Base-by-base conservation (phyloP, 64 coral and sea anemone species). In the Montipora cactus region DNA sequence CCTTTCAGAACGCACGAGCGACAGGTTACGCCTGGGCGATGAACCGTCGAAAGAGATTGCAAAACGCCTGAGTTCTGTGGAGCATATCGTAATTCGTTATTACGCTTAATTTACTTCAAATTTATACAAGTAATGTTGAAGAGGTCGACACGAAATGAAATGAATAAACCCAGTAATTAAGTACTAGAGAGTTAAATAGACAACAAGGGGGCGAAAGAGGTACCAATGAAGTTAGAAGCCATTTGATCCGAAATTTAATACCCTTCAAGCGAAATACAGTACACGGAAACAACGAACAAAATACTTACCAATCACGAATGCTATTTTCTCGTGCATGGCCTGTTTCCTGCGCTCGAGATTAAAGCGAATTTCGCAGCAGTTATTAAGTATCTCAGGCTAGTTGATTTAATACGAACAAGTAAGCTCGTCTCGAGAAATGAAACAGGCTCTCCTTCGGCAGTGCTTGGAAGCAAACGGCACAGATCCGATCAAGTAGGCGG, bases 21-120 rank as follows among this genome's bases (percentile, higher is more conserved):
- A 50, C 19, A 19, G n/a, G 62, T 50, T 86, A 67, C 62, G 64
- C 82, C 59, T 86, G 44, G 62, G 46, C 71, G 22, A 46, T 64
- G 45, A 86, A 71, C 14, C 67, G 22, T 86, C 3, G 44, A 47
- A 21, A 69, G 44, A 67, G 1, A 44, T 11, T 18, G 15, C 81
- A 66, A 84, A 6, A 22, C 16, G 4, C 44, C 13, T 7, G 46
- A 13, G 64, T 46, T 78, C 82, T 25, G 8, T 86, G 82, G 19
- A 71, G 64, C 82, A 86, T 86, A 44, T 67, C 67, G 20, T 71
- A 86, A 86, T 86, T 15, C 57, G 45, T 68, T 86, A 51, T 86
- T 72, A 86, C 82, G 66, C 62, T 86, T 86, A 86, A 86, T 86
- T 86, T 86, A 50, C 62, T 51, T 50, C 71, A 19, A 84, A 86